Percentiles rank a stretch among this genome's conserved stretches.
Evolutionary conservation across 2,797 vertebrate genomes (phyloP).

Genomic region (Benthosema pterotum): DNA sequence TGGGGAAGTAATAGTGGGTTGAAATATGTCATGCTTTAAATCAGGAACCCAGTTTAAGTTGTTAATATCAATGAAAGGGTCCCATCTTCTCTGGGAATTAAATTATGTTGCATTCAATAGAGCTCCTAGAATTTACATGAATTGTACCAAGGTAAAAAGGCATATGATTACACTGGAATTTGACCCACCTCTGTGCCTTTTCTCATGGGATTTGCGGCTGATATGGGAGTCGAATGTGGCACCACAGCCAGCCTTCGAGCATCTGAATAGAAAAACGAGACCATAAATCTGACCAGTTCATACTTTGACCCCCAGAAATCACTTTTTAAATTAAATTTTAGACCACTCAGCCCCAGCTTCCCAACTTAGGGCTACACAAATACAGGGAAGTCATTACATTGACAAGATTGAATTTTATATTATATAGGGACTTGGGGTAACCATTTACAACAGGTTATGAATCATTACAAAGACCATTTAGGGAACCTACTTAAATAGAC

Average conservation of each 20-base stretch:
- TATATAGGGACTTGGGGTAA: too few species aligned
- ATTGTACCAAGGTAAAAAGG: slow-evolving; percentile 24
- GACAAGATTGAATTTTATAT: background rate
- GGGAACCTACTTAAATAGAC: slow-evolving; percentile 69
- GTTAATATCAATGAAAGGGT: too few species aligned
- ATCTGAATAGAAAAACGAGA: slow-evolving; percentile 58
- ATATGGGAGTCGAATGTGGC: slow-evolving; percentile 66
- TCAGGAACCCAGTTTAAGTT: too few species aligned
- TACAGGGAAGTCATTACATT: background rate
- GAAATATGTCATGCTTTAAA: too few species aligned
- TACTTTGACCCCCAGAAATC: too few species aligned
- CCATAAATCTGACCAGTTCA: background rate
- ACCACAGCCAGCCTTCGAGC: slow-evolving; percentile 65
- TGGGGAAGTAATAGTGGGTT: background rate
- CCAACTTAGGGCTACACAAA: too few species aligned
- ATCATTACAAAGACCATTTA: background rate
- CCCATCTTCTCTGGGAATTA: background rate
- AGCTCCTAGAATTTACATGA: slow-evolving; percentile 22
- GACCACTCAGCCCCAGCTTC: background rate
- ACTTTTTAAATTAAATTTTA: background rate
- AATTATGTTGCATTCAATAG: slow-evolving; percentile 14
- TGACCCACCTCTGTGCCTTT: slow-evolving; percentile 75
- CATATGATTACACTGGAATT: slow-evolving; percentile 11
- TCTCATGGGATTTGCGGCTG: slow-evolving; percentile 76
- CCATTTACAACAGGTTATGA: too few species aligned